These are phyloP conservation scores for Myocastor coypus DNA, from an alignment of 2,113 vertebrate genomes.

Conservation along the genomic window DNA sequence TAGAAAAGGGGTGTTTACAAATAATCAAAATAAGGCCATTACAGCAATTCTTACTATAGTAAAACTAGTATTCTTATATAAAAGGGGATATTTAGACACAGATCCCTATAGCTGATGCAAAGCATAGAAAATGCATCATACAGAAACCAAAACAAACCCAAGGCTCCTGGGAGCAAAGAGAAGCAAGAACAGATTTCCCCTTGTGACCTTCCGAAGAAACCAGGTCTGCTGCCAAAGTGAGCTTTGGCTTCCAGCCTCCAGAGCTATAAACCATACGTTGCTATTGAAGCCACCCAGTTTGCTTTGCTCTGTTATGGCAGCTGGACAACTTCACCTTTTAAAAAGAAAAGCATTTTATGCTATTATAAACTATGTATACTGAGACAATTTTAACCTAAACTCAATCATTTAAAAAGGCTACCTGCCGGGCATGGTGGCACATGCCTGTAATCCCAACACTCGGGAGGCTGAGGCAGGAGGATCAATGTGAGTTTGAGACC, in stretches of 20 bases:
- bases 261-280: neutral
- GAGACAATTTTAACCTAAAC: conserved; percentile 62
- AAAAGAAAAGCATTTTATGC: neutral
- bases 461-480: too few species aligned
- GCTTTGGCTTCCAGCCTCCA: neutral
- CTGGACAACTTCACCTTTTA: neutral
- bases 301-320: neutral
- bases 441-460: too few species aligned
- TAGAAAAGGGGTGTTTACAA: conserved; percentile 35
- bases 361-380: conserved; percentile 45
- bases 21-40: neutral
- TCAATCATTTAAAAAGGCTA: conserved; percentile 52
- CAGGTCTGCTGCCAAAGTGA: neutral
- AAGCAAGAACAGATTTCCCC: neutral
- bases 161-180: neutral
- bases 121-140: neutral
- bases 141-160: neutral
- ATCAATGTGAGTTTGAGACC: too few species aligned
- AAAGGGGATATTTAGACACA: neutral
- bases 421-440: too few species aligned
- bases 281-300: conserved; percentile 13
- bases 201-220: neutral
- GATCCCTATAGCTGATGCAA: neutral
- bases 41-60: neutral
- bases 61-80: neutral